Evolutionary conservation across 2,888 invertebrate species (phyloP).

Genomic region (Diaperis boleti): DNA sequence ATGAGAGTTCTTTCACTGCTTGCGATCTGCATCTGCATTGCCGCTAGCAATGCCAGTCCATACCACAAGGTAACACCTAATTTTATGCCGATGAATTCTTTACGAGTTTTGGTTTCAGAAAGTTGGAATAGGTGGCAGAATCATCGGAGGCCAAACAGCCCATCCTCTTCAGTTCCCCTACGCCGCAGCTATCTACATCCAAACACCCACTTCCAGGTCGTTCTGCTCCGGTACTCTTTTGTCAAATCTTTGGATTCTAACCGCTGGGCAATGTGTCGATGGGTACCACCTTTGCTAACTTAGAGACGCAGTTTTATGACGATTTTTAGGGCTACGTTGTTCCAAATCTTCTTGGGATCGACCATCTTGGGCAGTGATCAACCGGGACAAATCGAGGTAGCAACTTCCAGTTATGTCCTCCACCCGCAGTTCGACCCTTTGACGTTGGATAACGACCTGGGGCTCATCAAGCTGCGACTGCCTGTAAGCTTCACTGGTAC

Average conservation of each 20-base stretch:
- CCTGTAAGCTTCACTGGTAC: constrained; percentile 10
- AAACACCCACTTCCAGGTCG: neutral
- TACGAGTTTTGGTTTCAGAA: too few relatives aligned
- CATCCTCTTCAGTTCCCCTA: constrained; percentile 14
- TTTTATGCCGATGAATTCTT: too few relatives aligned
- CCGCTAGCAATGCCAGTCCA: neutral
- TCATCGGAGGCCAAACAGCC: constrained; percentile 12
- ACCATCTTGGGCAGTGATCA: neutral
- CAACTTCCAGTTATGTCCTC: neutral
- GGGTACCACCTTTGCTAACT: constrained; percentile 3
- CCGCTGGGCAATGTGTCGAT: constrained; percentile 16
- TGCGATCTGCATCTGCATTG: too few relatives aligned
- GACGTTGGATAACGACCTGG: constrained; percentile 12
- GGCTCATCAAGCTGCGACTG: constrained; percentile 15
- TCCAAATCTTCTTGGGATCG: constrained; percentile 10
- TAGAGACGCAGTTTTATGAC: neutral
- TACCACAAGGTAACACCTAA: neutral
- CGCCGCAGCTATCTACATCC: constrained; percentile 10
- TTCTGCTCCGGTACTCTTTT: constrained; percentile 19
- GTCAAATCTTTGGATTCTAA: constrained; percentile 12
- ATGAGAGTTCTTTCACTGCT: too few relatives aligned
- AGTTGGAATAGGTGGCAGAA: constrained; percentile 6
- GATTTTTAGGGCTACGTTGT: constrained; percentile 1
- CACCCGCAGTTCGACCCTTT: constrained; percentile 10
- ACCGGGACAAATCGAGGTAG: neutral